Evolutionary conservation across 1,140 invertebrate genomes (phyloP).

Genomic region (Popillia japonica): DNA sequence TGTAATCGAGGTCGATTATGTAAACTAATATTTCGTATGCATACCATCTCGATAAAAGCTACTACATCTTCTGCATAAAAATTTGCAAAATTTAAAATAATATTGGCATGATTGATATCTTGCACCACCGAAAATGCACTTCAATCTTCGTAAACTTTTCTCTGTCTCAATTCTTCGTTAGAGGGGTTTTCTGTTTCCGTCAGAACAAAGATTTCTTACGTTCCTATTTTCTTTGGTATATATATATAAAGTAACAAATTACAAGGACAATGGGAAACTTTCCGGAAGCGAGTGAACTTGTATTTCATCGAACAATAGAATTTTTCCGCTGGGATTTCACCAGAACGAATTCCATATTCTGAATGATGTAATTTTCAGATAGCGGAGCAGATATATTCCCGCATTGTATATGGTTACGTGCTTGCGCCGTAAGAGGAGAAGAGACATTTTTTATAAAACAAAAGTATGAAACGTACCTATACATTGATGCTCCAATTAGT

Average conservation of each 20-base stretch:
- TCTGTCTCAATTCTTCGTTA: background rate
- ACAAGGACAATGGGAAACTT: slow-evolving; percentile 5
- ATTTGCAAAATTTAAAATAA: background rate
- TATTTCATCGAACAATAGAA: slow-evolving; percentile 15
- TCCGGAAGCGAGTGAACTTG: slow-evolving; percentile 3
- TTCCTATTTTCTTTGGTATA: background rate
- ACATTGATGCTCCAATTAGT: background rate
- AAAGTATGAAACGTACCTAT: too few relatives aligned
- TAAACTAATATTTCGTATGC: background rate
- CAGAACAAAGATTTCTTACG: slow-evolving; percentile 5
- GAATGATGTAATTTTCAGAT: slow-evolving; percentile 5
- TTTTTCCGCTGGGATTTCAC: background rate
- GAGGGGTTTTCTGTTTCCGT: background rate
- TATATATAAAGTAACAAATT: slow-evolving; percentile 7
- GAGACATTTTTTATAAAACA: too few relatives aligned
- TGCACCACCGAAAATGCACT: background rate
- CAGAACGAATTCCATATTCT: slow-evolving; percentile 10
- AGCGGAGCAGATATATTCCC: background rate
- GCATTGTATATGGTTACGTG: background rate
- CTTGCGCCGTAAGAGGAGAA: too few relatives aligned
- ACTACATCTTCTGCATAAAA: background rate
- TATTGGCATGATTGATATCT: background rate
- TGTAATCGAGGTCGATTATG: background rate
- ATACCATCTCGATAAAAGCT: too few relatives aligned
- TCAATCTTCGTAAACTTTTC: background rate